These are phyloP conservation scores for Xenotilapia leptura DNA, from an alignment of 2,113 vertebrate species.

Conservation along the genomic window DNA sequence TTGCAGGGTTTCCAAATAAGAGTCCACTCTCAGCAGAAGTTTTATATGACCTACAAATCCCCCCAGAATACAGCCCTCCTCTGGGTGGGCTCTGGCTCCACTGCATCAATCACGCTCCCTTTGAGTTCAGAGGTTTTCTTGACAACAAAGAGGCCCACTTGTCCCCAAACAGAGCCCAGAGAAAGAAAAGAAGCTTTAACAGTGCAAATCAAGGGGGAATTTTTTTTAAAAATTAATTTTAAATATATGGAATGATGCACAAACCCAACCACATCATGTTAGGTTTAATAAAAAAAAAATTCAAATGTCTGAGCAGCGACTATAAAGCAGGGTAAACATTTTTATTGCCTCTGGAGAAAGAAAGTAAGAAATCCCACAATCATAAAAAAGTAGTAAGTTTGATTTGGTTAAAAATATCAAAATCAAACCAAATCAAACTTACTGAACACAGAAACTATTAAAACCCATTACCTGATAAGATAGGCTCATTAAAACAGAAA, in stretches of 20 bases:
- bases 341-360: not conserved
- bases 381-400: not conserved
- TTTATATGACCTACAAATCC: conserved; percentile 24
- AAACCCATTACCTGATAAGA: not conserved
- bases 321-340: not conserved
- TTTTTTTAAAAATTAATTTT: not conserved
- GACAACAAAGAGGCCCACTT: conserved; percentile 19
- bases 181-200: not conserved
- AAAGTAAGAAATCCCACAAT: not conserved
- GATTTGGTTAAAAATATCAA: not conserved
- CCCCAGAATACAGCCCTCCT: not conserved
- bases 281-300: not conserved
- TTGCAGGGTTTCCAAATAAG: not conserved
- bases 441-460: not conserved
- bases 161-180: not conserved
- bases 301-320: fast-evolving
- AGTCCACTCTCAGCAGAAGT: not conserved
- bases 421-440: not conserved
- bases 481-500: not conserved
- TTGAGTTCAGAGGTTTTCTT: conserved; percentile 17
- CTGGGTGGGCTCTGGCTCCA: conserved; percentile 50
- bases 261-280: not conserved
- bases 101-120: conserved; percentile 39
- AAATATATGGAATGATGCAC: not conserved
- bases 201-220: not conserved